Evolutionary conservation across 2,797 vertebrate genomes (phyloP).

Genomic region (Sorex maritimensis): DNA sequence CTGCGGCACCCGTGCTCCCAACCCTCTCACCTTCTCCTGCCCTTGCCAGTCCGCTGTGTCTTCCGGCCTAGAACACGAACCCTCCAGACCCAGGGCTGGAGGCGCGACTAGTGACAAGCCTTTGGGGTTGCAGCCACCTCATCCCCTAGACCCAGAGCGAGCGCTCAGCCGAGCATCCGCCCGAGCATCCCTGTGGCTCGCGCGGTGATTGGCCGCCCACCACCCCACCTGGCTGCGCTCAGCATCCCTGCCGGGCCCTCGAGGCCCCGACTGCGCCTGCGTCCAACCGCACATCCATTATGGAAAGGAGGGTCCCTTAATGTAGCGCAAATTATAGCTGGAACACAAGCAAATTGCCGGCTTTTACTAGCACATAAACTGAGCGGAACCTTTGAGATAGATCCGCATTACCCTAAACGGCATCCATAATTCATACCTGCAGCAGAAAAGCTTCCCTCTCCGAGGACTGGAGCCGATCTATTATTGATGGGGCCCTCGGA

Average conservation of each 20-base stretch:
- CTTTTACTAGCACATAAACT: slow-evolving; percentile 92
- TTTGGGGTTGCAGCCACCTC: not conserved
- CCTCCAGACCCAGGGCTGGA: too few species aligned
- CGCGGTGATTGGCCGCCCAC: accelerated
- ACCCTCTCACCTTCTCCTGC: not conserved
- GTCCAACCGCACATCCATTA: slow-evolving; percentile 84
- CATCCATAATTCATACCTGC: slow-evolving; percentile 97
- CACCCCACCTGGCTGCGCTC: not conserved
- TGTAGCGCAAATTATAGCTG: slow-evolving; percentile 88
- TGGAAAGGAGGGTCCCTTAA: slow-evolving; percentile 87
- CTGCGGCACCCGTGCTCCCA: not conserved
- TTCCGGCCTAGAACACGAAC: not conserved
- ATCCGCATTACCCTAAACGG: slow-evolving; percentile 93
- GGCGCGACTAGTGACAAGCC: too few species aligned
- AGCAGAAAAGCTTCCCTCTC: slow-evolving; percentile 94
- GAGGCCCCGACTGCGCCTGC: slow-evolving; percentile 82
- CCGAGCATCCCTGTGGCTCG: accelerated
- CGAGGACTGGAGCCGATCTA: slow-evolving; percentile 92
- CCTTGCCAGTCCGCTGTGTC: not conserved
- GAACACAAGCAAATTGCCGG: slow-evolving; percentile 90
- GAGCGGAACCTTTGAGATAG: slow-evolving; percentile 91
- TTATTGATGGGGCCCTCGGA: slow-evolving; percentile 95
- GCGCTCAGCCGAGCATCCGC: not conserved
- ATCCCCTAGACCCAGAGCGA: not conserved
- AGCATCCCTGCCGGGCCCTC: not conserved